Conservation (phyloP, 2,797 vertebrate genomes). For the Cryptoblepharus egeriae region DNA sequence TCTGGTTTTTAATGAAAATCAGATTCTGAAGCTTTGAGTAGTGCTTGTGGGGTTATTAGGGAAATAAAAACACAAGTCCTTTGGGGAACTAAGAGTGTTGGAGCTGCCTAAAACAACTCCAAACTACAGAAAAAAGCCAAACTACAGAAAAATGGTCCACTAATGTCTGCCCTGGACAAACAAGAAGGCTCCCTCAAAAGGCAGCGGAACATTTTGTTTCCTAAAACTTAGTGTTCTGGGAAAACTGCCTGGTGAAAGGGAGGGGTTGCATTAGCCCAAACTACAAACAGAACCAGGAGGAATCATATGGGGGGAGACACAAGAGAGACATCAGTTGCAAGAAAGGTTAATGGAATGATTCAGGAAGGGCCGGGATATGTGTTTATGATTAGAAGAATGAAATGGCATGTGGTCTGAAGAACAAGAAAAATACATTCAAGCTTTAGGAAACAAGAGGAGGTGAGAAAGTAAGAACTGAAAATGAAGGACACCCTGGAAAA, state of each 20-base stretch:
- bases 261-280: constrained; percentile 26
- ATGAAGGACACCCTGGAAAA: background rate
- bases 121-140: constrained; percentile 44
- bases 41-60: constrained; percentile 39
- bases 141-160: constrained; percentile 27
- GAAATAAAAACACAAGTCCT: constrained; percentile 41
- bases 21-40: constrained; percentile 38
- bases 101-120: constrained; percentile 43
- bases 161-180: constrained; percentile 14
- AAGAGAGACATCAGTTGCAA: background rate
- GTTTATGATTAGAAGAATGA: background rate
- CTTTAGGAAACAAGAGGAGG: background rate
- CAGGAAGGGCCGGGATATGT: too few relatives aligned
- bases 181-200: constrained; percentile 38
- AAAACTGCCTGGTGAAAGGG: constrained; percentile 34
- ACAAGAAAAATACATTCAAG: background rate
- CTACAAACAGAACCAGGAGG: constrained; percentile 4
- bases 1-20: constrained; percentile 55
- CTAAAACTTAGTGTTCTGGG: constrained; percentile 51
- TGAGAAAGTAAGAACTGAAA: too few relatives aligned
- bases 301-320: background rate
- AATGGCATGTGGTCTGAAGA: background rate
- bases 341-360: background rate
- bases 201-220: constrained; percentile 60
- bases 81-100: constrained; percentile 40